Percentiles rank a stretch among this genome's conserved stretches.
Conservation (phyloP, 2,888 invertebrate genomes). For the Lypha dubia region DNA sequence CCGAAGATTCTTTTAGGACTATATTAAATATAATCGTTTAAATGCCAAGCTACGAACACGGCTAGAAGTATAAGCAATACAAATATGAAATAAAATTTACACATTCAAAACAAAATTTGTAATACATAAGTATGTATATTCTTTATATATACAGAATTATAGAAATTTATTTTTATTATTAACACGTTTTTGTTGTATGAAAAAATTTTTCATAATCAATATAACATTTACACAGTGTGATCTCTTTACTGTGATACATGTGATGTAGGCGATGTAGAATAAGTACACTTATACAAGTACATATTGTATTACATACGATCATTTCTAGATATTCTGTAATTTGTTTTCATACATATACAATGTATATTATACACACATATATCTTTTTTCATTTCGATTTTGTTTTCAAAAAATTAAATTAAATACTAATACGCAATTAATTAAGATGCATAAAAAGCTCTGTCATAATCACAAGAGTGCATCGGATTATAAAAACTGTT, state of each 20-base stretch:
- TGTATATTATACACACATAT: too few species aligned
- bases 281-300: too few species aligned
- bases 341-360: too few species aligned
- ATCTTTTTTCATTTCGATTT: background rate
- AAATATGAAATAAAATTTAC: background rate
- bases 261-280: too few species aligned
- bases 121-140: too few species aligned
- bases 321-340: too few species aligned
- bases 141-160: constrained; percentile 24
- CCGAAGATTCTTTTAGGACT: too few species aligned
- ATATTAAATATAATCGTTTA: too few species aligned
- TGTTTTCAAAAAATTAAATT: constrained; percentile 24
- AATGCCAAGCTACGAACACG: constrained; percentile 21
- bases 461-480: too few species aligned
- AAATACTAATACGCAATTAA: constrained; percentile 10
- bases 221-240: background rate
- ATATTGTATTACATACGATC: too few species aligned
- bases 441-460: too few species aligned
- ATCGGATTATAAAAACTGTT: too few species aligned
- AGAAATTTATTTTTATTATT: constrained; percentile 77
- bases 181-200: constrained; percentile 75
- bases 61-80: background rate
- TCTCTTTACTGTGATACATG: background rate
- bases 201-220: constrained; percentile 8
- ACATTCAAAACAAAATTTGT: constrained; percentile 16